Conservation (phyloP, 2,888 invertebrate species). For the Chrysina gloriosa region DNA sequence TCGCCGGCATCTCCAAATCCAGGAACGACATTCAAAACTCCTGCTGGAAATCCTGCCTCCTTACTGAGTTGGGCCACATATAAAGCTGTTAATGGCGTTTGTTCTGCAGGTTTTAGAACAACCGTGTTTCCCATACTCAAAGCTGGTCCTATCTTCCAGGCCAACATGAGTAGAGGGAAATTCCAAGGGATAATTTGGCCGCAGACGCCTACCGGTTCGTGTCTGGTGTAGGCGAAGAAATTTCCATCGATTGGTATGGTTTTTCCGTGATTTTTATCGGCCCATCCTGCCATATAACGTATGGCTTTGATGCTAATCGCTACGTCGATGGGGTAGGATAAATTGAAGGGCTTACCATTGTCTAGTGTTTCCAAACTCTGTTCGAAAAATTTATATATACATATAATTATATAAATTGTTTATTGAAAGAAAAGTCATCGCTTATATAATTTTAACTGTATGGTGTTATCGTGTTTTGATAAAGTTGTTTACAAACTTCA, state of each 20-base stretch:
- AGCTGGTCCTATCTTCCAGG: conserved; percentile 91
- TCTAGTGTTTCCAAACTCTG: conserved; percentile 94
- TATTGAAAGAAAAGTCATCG: too few relatives aligned
- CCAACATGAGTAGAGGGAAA: conserved; percentile 92
- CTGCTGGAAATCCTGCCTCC: conserved; percentile 93
- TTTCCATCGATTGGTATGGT: conserved; percentile 85
- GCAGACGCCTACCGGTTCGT: conserved; percentile 95
- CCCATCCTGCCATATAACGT: conserved; percentile 93
- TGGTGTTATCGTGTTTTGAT: too few relatives aligned
- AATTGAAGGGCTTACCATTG: conserved; percentile 90
- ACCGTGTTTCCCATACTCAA: conserved; percentile 83
- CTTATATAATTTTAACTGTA: too few relatives aligned
- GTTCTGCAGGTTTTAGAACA: conserved; percentile 94
- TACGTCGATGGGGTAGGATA: conserved; percentile 78
- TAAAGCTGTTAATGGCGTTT: conserved; percentile 91
- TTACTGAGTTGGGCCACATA: conserved; percentile 87
- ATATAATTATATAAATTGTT: too few relatives aligned
- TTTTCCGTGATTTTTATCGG: conserved; percentile 84
- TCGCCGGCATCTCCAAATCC: conserved; percentile 89
- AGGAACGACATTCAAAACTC: conserved; percentile 93
- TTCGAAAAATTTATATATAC: neutral
- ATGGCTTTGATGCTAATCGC: conserved; percentile 71
- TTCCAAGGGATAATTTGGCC: conserved; percentile 97
- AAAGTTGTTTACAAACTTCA: too few relatives aligned
- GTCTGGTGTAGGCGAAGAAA: conserved; percentile 85